phyloP scores from a whole-genome alignment of 2,888 invertebrate species.

The Sesamia inferens region DNA sequence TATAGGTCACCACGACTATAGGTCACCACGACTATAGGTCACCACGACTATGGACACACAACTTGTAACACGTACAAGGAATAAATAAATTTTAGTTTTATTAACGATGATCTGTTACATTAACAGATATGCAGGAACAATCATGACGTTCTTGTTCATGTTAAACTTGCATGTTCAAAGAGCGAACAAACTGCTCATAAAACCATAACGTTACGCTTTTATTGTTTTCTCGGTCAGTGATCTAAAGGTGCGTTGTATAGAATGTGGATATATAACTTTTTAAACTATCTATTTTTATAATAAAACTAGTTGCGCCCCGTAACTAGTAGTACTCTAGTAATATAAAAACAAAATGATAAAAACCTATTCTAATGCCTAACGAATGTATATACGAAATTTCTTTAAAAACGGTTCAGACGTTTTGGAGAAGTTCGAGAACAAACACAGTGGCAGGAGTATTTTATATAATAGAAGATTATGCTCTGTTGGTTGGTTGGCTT shows the following conservation, averaged over 20 bases:
- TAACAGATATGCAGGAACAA: neutral
- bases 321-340: too few relatives aligned
- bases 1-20: too few relatives aligned
- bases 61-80: too few relatives aligned
- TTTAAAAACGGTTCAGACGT: too few relatives aligned
- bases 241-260: neutral
- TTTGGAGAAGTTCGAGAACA: too few relatives aligned
- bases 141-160: neutral
- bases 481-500: neutral
- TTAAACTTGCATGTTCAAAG: neutral
- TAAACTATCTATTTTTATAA: neutral
- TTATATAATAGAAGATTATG: neutral
- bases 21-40: too few relatives aligned
- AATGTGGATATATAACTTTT: neutral
- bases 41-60: too few relatives aligned
- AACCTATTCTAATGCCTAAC: too few relatives aligned
- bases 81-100: neutral
- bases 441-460: too few relatives aligned
- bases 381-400: too few relatives aligned
- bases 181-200: constrained; percentile 7
- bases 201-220: constrained; percentile 47
- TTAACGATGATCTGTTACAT: neutral
- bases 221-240: constrained; percentile 48
- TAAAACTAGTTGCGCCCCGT: neutral
- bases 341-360: too few relatives aligned